Percentiles rank a stretch among this genome's conserved stretches.
Evolutionary conservation across 2,797 vertebrate species (phyloP).

Genomic region (Sebastes dallii): DNA sequence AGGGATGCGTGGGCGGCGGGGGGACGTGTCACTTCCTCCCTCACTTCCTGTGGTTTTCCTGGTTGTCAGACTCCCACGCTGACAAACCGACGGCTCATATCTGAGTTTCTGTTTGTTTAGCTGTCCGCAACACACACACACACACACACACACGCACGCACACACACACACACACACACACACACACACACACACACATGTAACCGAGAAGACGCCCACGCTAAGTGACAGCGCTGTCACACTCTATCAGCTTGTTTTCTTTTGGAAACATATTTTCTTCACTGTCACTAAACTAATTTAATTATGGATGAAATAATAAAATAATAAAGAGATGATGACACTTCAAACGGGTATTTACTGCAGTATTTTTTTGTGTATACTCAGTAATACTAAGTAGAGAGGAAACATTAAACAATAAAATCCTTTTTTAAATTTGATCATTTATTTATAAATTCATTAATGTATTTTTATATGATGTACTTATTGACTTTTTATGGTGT

Average conservation of each 20-base stretch:
- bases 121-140: constrained; percentile 6
- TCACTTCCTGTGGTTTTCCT: constrained; percentile 75
- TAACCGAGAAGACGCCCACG: constrained; percentile 8
- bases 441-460: no score
- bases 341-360: no score
- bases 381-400: no score
- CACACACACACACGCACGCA: not conserved
- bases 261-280: constrained; percentile 7
- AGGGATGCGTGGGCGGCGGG: constrained; percentile 42
- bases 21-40: constrained; percentile 64
- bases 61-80: constrained; percentile 54
- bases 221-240: constrained; percentile 13
- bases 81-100: constrained; percentile 39
- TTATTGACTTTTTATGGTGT: no score
- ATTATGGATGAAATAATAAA: not conserved
- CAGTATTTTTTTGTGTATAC: no score
- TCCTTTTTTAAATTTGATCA: no score
- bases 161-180: not conserved
- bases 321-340: not conserved
- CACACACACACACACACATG: not conserved
- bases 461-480: no score
- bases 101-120: constrained; percentile 35
- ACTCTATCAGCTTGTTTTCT: constrained; percentile 9
- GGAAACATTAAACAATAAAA: no score
- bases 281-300: not conserved